phyloP scores from a whole-genome alignment of 2,113 vertebrate species.

The Trogon surrucura region DNA sequence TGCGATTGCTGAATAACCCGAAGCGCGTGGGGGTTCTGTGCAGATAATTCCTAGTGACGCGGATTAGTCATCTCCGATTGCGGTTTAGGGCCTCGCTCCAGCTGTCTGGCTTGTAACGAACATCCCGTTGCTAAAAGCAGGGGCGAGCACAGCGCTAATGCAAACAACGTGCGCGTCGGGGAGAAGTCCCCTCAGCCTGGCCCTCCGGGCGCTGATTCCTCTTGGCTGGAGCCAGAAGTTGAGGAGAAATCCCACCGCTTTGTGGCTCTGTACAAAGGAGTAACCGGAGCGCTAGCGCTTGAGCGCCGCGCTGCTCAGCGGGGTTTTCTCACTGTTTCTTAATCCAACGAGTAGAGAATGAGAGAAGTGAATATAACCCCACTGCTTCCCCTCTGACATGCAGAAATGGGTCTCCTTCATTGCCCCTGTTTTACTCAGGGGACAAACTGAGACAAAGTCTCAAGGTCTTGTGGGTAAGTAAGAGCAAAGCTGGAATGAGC shows the following conservation, averaged over 20 bases:
- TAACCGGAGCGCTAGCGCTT: background rate
- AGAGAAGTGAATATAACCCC: background rate
- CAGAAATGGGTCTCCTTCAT: background rate
- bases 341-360: background rate
- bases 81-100: background rate
- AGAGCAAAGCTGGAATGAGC: background rate
- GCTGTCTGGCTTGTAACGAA: conserved; percentile 19
- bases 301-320: fast-evolving
- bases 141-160: background rate
- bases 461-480: fast-evolving
- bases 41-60: conserved; percentile 15
- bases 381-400: background rate
- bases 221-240: background rate
- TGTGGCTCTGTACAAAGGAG: background rate
- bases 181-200: background rate
- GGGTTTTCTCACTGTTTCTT: background rate
- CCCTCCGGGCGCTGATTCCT: background rate
- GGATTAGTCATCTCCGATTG: conserved; percentile 58
- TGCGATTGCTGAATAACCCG: background rate
- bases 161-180: background rate
- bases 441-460: background rate
- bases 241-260: background rate
- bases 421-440: background rate
- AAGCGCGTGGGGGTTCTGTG: conserved; percentile 34
- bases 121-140: background rate